Base-by-base conservation (phyloP, 2,888 invertebrate species). In the Eupeodes luniger region DNA sequence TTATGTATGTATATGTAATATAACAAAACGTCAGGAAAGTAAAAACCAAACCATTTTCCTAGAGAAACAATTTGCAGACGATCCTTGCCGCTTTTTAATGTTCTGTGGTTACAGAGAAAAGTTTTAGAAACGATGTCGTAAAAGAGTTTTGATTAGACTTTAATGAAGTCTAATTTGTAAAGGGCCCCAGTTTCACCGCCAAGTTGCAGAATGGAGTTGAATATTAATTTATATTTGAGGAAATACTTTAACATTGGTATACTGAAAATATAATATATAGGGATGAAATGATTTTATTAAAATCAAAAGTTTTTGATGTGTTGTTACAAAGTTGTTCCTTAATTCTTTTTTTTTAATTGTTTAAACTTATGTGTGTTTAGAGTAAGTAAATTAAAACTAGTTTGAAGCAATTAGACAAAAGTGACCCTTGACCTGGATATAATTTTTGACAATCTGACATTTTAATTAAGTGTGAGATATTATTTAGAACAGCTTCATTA, bases 131-230 rank as follows among this genome's bases (percentile, higher is more conserved):
- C 14, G 55, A 55, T 55, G 19, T 53, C 16, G 61, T 47, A 27
- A 62, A 62, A 47, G 47, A 69, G 44, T 55, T 69, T 61, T 76
- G 69, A 64, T 55, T 69, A 16, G 61, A 76, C 62, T 69, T 81
- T 62, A 70, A 81, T 77, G 53, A 47, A 77, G 47, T 53, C 11
- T 44, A 75, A 51, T 75, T 59, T 67, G 44, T 67, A 51, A 67
- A 67, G n/a, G 67, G 16, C 34, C 49, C 9, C 40, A 40, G 9
- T 9, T 7, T 40, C 10, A 6, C 9, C 9, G 2, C 14, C 10
- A 67, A 27, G 27, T 27, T 27, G 27, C 27, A 27, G 2, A 3
- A 27, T 34, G 59, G 9, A 67, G 34, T 67, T 51, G 34, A 49
- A 51, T 67, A 51, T 27, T 49, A 51, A 51, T n/a, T 34, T 36